Evolutionary conservation across 2,888 invertebrate genomes (phyloP), one percentile per base, ranked within the genome.

Genomic region (Myopa testacea): DNA sequence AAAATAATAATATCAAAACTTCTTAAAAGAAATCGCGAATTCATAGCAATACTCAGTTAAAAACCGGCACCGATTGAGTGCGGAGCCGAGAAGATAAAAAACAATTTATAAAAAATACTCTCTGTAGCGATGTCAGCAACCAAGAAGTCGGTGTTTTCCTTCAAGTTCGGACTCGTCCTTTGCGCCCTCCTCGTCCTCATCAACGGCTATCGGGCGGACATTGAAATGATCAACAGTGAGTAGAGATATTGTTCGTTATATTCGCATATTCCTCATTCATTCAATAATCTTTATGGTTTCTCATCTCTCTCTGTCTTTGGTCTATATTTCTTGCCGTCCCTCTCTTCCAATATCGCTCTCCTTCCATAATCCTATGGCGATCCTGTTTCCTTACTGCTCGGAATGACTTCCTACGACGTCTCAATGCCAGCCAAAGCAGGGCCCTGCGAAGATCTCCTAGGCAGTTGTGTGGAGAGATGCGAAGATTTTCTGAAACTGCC

Each of bases 381-480:
- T 81, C 79, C 76, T n/a, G 55, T 69, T 50, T 69, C 62, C 62
- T 19, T 52, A 65, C 77, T 50, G 34, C 78, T 78, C 63, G 78
- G 74, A 26, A 26, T 76, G 71, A 69, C 75, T 40, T 34, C 63
- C 34, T 65, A 55, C 62, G 70, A 4, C 40, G 6, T 5, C n/a
- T 69, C 82, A 89, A 88, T 89, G 82, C 87, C 87, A 62, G 81
- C 85, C 45, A 87, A 85, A 81, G 85, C 88, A 84, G 88, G 86
- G 71, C 87, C 87, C 37, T 89, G 89, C 72, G 63, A 65, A 1
- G 83, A 89, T 80, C 87, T 88, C 80, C 75, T 84, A 81, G 89
- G 89, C 60, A 83, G 79, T 65, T 89, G 89, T 82, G 87, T 82
- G 85, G 80, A 84, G 40, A 79, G 79, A 45, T 89, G 89, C 82